Percentiles rank a stretch among this genome's conserved stretches.
These are phyloP conservation scores for Linepithema humile DNA, from an alignment of 1,140 invertebrate species.

Conservation along the genomic window DNA sequence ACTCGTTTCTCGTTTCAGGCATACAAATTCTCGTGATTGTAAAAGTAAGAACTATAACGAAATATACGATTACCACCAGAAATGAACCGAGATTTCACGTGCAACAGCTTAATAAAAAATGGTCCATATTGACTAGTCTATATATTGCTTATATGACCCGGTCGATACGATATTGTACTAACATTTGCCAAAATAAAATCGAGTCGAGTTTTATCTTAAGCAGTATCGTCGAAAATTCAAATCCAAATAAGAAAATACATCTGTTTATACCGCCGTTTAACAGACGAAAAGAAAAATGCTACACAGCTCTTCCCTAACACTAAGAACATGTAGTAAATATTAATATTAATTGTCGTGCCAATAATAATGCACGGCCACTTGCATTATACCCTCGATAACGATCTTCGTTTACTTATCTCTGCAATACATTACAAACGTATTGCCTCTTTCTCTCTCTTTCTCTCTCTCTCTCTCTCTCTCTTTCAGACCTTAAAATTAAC, in stretches of 20 bases:
- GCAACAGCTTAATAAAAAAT: constrained; percentile 34
- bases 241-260: constrained; percentile 18
- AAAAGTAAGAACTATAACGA: too few relatives aligned
- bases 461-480: too few relatives aligned
- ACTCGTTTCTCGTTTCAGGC: neutral
- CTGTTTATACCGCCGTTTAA: neutral
- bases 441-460: neutral
- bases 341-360: constrained; percentile 51
- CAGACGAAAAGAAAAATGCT: constrained; percentile 43
- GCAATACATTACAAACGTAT: constrained; percentile 1
- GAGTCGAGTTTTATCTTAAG: neutral
- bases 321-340: constrained; percentile 72
- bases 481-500: constrained; percentile 22
- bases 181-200: constrained; percentile 12
- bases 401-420: constrained; percentile 2
- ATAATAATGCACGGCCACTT: constrained; percentile 41
- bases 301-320: constrained; percentile 61
- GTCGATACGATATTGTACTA: constrained; percentile 9
- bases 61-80: too few relatives aligned
- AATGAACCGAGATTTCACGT: constrained; percentile 10
- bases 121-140: constrained; percentile 27
- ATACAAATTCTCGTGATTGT: neutral
- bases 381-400: neutral
- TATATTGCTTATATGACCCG: constrained; percentile 33
- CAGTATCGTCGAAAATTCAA: constrained; percentile 25